Base-by-base conservation (phyloP, 2,113 vertebrate species). In the Epinephelus cyanopodus region DNA sequence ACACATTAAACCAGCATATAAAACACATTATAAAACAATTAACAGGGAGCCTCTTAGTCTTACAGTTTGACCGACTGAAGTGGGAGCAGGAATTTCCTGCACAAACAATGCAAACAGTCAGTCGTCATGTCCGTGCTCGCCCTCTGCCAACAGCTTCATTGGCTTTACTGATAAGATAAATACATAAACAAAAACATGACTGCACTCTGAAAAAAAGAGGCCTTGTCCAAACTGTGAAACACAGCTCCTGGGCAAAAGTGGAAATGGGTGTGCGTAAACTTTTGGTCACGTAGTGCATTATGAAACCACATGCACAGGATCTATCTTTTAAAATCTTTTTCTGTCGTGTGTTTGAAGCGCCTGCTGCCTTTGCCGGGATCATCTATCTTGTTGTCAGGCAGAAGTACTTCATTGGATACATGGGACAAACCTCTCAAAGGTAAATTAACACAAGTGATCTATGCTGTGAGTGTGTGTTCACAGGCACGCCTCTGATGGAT, bases 371-470 rank as follows among this genome's bases (percentile, higher is more conserved):
- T 64, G 96, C 98, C 0, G 98, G 98, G 39, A 85, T 98, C 88
- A 94, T 99, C 94, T 99, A 99, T 87, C 82, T 99, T 77, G 92
- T 97, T 2, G 97, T 97, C 87, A 96, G 98, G 54, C 97, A 99
- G 80, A 98, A 99, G 92, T 99, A 99, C 90, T 99, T 99, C 61
- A 93, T 98, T 3, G 98, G 98, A 83, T 99, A 99, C 85, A 90
- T 99, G 2, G 98, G 98, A 15, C 96, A 99, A 87, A 97, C 95
- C 48, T 97, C 93, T 29, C 98, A 99, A 91, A 98, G 98, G 98
- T 99, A 95, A 87, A 57, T 42, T 0, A 25, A 9, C 27, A 54
- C 27, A 68, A 45, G 39, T 0, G 12, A 37, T 17, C 33, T 9
- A 0, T 9, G 21, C 11, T 23, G 0, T 78, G 23, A 23, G 10